Percentiles rank a stretch among this genome's conserved stretches.
These are phyloP conservation scores for Terebella lapidaria DNA, from an alignment of 2,888 invertebrate species.

Conservation along the genomic window DNA sequence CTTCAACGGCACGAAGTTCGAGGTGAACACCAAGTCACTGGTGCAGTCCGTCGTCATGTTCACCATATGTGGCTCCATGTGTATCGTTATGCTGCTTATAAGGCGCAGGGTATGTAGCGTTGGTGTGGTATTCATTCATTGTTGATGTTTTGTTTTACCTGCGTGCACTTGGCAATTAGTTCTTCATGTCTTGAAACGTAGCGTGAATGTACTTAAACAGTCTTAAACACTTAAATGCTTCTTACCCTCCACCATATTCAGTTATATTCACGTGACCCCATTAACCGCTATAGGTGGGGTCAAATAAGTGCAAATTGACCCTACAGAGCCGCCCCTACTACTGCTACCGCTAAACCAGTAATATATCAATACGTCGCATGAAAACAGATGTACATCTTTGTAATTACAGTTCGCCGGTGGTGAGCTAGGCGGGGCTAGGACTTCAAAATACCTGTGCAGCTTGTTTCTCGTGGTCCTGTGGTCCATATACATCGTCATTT, in stretches of 20 bases:
- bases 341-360: no score
- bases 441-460: conserved; percentile 26
- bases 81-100: conserved; percentile 36
- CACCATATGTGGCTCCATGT: conserved; percentile 33
- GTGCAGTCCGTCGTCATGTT: conserved; percentile 44
- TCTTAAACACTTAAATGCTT: no score
- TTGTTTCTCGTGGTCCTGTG: conserved; percentile 34
- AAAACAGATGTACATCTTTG: no score
- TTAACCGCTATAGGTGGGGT: no score
- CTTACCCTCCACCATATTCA: no score
- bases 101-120: conserved; percentile 37
- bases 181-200: background rate
- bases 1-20: conserved; percentile 28
- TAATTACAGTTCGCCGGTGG: conserved; percentile 42
- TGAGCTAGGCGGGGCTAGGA: conserved; percentile 40
- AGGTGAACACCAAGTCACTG: conserved; percentile 37
- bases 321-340: no score
- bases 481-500: conserved; percentile 33
- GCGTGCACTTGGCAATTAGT: background rate
- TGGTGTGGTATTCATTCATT: no score
- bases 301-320: no score
- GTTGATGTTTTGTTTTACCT: background rate
- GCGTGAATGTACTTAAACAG: background rate
- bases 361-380: no score
- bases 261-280: no score